Evolutionary conservation across 2,888 invertebrate species (phyloP).

Genomic region (Nemapogon koenigi): DNA sequence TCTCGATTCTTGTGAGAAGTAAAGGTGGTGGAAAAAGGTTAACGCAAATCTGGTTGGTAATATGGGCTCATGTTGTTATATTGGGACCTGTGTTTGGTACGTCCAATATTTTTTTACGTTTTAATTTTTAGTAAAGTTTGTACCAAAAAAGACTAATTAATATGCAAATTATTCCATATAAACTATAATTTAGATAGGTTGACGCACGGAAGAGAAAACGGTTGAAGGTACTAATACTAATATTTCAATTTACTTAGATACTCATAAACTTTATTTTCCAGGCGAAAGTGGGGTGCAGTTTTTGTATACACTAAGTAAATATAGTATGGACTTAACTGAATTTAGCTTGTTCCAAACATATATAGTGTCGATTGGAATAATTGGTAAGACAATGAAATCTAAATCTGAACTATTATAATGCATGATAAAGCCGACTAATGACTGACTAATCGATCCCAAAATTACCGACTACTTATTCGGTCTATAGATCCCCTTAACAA

Average conservation of each 20-base stretch:
- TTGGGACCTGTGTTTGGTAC: constrained; percentile 51
- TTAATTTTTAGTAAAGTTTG: not conserved
- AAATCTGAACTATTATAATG: no score
- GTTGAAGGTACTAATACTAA: not conserved
- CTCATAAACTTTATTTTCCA: constrained; percentile 32
- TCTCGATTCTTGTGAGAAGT: constrained; percentile 38
- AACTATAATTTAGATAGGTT: no score
- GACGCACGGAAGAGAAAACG: not conserved
- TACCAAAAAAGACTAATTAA: not conserved
- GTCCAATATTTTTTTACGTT: constrained; percentile 14
- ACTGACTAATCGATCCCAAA: no score
- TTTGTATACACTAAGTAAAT: constrained; percentile 51
- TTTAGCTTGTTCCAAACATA: constrained; percentile 57
- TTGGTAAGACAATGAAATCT: constrained; percentile 56
- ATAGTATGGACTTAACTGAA: constrained; percentile 56
- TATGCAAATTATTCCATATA: not conserved
- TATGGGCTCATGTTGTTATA: constrained; percentile 44
- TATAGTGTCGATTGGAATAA: constrained; percentile 48
- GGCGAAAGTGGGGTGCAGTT: constrained; percentile 57
- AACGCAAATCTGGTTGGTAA: constrained; percentile 34
- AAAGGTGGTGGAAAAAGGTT: constrained; percentile 25
- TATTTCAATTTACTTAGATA: no score
- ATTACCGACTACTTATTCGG: no score
- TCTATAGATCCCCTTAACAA: no score
- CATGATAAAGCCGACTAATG: no score